Base-by-base conservation (phyloP, 1,140 invertebrate genomes). In the Oncopeltus fasciatus region DNA sequence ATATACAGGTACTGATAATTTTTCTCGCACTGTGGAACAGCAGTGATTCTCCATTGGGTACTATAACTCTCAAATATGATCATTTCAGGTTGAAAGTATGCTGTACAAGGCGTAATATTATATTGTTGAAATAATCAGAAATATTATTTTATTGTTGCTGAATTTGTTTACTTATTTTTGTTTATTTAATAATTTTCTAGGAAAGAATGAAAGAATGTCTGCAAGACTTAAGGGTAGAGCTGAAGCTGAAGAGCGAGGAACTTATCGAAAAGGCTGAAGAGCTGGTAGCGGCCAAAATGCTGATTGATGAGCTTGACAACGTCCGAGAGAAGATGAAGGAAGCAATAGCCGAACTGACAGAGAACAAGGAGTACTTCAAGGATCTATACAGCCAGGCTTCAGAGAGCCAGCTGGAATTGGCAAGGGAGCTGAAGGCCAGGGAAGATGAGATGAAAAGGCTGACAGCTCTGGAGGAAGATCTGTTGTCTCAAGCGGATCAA, bases 231-330 rank as follows among this genome's bases (percentile, higher is more conserved):
- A 66, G 70, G 49, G 57, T 44, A 8, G 69, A 73, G 62, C 33
- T 74, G 14, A 69, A 70, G 57, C 65, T 69, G 33, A 74, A 73
- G 65, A 66, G 69, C 26, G 57, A 53, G 2, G 60, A 61, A 43
- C 14, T 72, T n/a, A 69, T 73, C 44, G 56, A 44, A n/a, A 56
- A 62, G 20, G 70, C 70, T 1, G 70, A 72, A 67, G 67, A 70
- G 63, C 68, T 61, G n/a, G n/a, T 61, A 18, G 14, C 27, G 18
- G 29, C 60, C 12, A 43, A 46, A 24, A 33, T 33, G 18, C 49
- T 61, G 11, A 44, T 61, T 2, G 20, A 61, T 12, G 60, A 72
- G 63, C 62, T 74, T 12, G 67, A 67, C n/a, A 62, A 64, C 8
- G 66, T 73, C 8, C 65, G 72, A 65, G 56, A 59, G 9, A 65